These are phyloP conservation scores for Epinephelus awoara DNA, from an alignment of 2,797 vertebrate species.

Conservation along the genomic window DNA sequence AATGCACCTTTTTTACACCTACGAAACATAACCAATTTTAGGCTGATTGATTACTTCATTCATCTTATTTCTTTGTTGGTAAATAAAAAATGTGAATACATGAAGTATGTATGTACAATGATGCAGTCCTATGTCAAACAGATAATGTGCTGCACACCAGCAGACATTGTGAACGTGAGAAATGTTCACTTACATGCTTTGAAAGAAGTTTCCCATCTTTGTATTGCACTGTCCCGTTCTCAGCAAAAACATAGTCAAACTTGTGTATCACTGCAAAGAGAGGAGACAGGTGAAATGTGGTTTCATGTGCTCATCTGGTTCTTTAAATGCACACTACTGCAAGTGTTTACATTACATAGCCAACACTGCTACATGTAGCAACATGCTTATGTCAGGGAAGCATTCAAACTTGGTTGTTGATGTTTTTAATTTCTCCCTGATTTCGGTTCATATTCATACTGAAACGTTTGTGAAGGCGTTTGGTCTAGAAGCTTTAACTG, in stretches of 20 bases:
- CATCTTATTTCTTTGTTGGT: neutral
- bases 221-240: conserved; percentile 98
- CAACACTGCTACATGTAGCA: no score
- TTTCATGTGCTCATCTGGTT: neutral
- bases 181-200: conserved; percentile 89
- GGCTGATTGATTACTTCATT: neutral
- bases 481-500: no score
- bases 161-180: neutral
- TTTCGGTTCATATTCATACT: no score
- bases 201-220: conserved; percentile 94
- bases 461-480: no score
- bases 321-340: neutral
- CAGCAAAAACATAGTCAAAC: conserved; percentile 98
- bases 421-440: no score
- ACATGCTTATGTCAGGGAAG: no score
- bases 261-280: conserved; percentile 91
- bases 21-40: neutral
- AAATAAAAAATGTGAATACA: neutral
- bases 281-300: conserved; percentile 19
- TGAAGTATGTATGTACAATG: neutral
- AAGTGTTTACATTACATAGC: no score
- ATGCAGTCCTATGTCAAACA: neutral
- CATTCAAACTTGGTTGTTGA: no score
- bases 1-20: no score
- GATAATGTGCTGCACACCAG: neutral